Evolutionary conservation across 2,113 vertebrate genomes (phyloP).

Genomic region (Mus musculus): GRCm39 chr9:90438001-90438500

Average conservation of each 20-base stretch:
- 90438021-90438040: background rate
- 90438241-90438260: background rate
- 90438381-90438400: background rate
- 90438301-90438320: background rate
- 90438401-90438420: background rate
- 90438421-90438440: background rate
- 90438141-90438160: background rate
- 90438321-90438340: background rate
- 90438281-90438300: background rate
- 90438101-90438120: background rate
- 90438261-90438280: accelerated
- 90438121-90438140: background rate
- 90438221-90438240: background rate
- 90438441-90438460: too few relatives aligned
- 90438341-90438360: background rate
- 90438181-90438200: background rate
- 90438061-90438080: background rate
- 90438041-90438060: background rate
- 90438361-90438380: background rate
- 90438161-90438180: background rate
- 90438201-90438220: background rate
- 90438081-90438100: background rate
- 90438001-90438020: background rate
- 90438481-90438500: background rate
- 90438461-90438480: background rate